Base-by-base conservation (phyloP, 2,888 invertebrate genomes). In the Mesorhabditis belari region DNA sequence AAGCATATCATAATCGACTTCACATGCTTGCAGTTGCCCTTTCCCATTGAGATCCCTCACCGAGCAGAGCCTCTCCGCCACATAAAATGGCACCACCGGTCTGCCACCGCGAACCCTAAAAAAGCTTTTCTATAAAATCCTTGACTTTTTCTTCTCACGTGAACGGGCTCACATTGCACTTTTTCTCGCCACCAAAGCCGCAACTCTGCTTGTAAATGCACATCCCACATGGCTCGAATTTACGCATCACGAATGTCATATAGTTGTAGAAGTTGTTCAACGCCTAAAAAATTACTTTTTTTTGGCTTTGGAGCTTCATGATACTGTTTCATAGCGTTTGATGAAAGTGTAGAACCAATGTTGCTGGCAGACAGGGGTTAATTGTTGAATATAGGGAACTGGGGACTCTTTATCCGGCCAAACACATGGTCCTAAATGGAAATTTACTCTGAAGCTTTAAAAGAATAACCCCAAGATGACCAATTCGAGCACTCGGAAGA, bases 301-400 rank as follows among this genome's bases (percentile, higher is more conserved):
- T n/a, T 1, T 3, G 9, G 17, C 12, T 17, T 17, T 1, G 44
- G 5, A 1, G 28, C 12, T 27, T 21, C 9, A 24, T 9, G n/a
- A 24, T 17, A 66, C 67, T 9, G 53, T 60, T 44, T 71, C 71
- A 60, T 79, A 80, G 27, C 70, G 60, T 19, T 69, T 67, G 35
- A 79, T 70, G 58, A 79, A 79, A 25, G 73, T 69, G 68, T 73
- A 79, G 62, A 79, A 79, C 79, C 79, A 79, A 57, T 79, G 79
- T 44, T 74, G 66, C 53, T 77, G 77, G 55, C 79, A 79, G 44
- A 75, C 70, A 5, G 74, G 68, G 5, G 74, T 73, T 12, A 79
- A 60, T 63, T 79, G 79, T 21, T 69, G 68, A 24, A 79, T 62
- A 58, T 79, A 79, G 51, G 77, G 63, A 44, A 71, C 73, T 57